Conservation (phyloP, 37 sponge, comb jelly and placozoan genomes). For the Ephydatia muelleri region DNA sequence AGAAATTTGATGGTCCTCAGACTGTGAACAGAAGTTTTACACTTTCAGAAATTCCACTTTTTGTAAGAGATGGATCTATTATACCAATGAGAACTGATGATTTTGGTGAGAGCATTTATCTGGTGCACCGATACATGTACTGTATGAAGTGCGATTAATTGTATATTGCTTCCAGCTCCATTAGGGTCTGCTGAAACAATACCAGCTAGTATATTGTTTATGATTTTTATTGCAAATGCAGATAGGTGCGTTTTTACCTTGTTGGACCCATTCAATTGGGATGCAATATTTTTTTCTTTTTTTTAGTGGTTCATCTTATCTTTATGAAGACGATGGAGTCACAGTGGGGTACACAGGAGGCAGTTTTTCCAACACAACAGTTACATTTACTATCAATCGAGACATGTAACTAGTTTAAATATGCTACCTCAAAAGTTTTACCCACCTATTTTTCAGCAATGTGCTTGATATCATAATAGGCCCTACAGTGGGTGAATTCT, state of each 20-base stretch:
- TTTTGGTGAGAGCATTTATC: conserved; percentile 5
- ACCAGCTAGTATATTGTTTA: conserved; percentile 40
- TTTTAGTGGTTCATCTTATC: conserved; percentile 12
- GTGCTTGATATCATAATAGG: not conserved
- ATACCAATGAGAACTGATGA: conserved; percentile 61
- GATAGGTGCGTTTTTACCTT: conserved; percentile 10
- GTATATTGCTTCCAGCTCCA: conserved; percentile 9
- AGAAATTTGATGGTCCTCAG: conserved; percentile 18
- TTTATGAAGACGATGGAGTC: conserved; percentile 73
- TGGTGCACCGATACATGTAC: not conserved
- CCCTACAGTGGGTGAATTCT: not conserved
- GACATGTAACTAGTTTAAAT: not conserved
- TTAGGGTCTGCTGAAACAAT: conserved; percentile 64
- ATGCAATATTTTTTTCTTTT: not conserved
- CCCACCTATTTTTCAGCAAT: not conserved
- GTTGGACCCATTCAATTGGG: not conserved
- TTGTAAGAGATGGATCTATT: conserved; percentile 53
- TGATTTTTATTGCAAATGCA: conserved; percentile 50
- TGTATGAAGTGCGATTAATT: not conserved
- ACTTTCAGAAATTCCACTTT: conserved; percentile 66
- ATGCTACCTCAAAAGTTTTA: not conserved
- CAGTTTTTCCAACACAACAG: not conserved
- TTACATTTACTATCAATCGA: conserved; percentile 4
- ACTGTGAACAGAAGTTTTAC: conserved; percentile 25
- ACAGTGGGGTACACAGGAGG: conserved; percentile 29